phyloP scores from a whole-genome alignment of 2,113 vertebrate species.

The Etheostoma spectabile region DNA sequence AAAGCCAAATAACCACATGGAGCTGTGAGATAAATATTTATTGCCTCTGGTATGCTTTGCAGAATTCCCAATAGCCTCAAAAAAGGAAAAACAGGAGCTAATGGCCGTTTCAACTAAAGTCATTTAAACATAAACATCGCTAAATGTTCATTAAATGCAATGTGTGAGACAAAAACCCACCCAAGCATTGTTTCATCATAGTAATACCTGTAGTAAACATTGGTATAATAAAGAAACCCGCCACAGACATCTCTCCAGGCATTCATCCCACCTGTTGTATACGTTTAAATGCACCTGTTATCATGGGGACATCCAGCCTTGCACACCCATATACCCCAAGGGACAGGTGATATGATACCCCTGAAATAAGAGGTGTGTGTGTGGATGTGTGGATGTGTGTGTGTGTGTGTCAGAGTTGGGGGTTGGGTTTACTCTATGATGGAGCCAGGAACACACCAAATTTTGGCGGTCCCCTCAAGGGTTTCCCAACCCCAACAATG shows the following conservation, averaged over 20 bases:
- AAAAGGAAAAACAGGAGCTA: background rate
- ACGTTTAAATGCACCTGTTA: slow-evolving; percentile 76
- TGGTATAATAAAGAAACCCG: background rate
- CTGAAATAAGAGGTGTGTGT: slow-evolving; percentile 69
- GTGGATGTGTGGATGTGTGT: slow-evolving; percentile 32
- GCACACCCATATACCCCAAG: slow-evolving; percentile 47
- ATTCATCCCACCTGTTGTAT: slow-evolving; percentile 69
- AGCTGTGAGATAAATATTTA: slow-evolving; percentile 68
- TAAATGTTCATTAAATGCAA: background rate
- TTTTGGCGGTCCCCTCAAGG: slow-evolving; percentile 75
- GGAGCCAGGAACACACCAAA: slow-evolving; percentile 39
- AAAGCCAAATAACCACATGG: slow-evolving; percentile 53
- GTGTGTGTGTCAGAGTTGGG: slow-evolving; percentile 37
- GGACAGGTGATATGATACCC: slow-evolving; percentile 74
- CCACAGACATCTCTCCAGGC: background rate
- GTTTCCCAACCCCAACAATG: slow-evolving; percentile 58
- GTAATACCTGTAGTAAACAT: slow-evolving; percentile 3
- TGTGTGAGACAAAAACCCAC: background rate
- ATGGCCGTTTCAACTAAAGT: background rate
- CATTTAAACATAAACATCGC: background rate
- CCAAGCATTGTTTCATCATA: background rate
- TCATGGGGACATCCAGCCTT: slow-evolving; percentile 46
- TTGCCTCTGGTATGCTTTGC: slow-evolving; percentile 29
- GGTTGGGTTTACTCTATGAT: slow-evolving; percentile 40
- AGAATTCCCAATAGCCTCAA: slow-evolving; percentile 28